Conservation (phyloP, 2,113 vertebrate species). For the Carollia perspicillata region DNA sequence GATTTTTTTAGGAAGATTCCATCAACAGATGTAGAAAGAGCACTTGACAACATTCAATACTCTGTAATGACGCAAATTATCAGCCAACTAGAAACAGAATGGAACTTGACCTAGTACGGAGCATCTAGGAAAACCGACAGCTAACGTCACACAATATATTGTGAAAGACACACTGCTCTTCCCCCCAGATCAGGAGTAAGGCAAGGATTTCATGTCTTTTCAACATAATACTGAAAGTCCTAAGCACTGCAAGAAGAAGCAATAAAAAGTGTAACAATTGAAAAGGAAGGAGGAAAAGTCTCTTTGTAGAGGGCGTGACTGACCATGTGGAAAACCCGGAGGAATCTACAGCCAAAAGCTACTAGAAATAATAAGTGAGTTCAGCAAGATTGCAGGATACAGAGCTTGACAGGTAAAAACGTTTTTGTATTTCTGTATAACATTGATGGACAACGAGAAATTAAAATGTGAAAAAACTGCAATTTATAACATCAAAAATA, state of each 20-base stretch:
- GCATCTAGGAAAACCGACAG: neutral
- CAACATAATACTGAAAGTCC: neutral
- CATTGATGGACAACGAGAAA: neutral
- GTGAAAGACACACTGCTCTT: neutral
- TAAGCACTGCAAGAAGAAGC: neutral
- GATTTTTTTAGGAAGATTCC: neutral
- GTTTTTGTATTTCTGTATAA: neutral
- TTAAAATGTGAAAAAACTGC: constrained; percentile 9
- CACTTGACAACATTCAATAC: constrained; percentile 12
- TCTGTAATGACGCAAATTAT: neutral
- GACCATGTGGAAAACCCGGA: neutral
- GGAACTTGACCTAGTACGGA: neutral
- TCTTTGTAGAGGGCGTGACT: neutral
- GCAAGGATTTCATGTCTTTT: neutral
- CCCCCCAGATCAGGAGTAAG: neutral
- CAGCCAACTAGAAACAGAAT: neutral
- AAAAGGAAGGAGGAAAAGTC: neutral
- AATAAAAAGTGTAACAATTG: neutral
- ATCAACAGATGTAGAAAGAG: neutral
- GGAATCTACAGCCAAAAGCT: neutral
- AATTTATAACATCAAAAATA: neutral
- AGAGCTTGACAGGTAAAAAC: neutral
- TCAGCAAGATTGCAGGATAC: neutral
- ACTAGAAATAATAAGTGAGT: neutral
- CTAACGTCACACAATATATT: neutral